phyloP scores from a whole-genome alignment of 2,797 vertebrate genomes.

The Hylomyscus alleni region DNA sequence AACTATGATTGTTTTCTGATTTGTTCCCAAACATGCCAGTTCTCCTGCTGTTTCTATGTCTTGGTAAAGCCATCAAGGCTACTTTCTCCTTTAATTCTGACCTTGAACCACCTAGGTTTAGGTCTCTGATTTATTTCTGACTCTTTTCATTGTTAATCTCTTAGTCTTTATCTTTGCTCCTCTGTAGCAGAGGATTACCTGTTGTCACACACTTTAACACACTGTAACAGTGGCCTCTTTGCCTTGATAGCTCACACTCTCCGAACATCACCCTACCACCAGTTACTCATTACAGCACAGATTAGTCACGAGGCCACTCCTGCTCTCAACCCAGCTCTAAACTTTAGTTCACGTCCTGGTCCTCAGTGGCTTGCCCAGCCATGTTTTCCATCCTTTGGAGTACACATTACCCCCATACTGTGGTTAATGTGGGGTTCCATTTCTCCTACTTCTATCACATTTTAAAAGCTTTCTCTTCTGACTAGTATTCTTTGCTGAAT shows the following conservation, averaged over 20 bases:
- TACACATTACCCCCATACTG: background rate
- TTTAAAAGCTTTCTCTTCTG: background rate
- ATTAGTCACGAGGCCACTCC: background rate
- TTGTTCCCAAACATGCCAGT: background rate
- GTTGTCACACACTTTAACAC: background rate
- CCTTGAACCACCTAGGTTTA: background rate
- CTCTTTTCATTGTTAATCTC: background rate
- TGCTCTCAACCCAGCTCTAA: background rate
- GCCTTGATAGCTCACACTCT: background rate
- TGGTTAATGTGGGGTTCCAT: background rate
- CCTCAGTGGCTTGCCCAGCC: background rate
- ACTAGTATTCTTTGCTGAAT: constrained; percentile 4
- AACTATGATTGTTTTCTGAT: background rate
- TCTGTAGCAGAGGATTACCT: background rate
- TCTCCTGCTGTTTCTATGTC: background rate
- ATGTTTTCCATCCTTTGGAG: background rate
- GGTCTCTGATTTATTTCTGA: background rate
- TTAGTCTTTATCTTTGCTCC: background rate
- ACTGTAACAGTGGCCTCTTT: background rate
- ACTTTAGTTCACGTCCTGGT: background rate
- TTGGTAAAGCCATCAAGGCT: background rate
- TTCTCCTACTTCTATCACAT: constrained; percentile 8
- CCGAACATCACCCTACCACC: background rate
- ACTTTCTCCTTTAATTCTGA: background rate
- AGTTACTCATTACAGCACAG: background rate